Base-by-base conservation (phyloP, 1,140 invertebrate species). In the Cryptotermes secundus region DNA sequence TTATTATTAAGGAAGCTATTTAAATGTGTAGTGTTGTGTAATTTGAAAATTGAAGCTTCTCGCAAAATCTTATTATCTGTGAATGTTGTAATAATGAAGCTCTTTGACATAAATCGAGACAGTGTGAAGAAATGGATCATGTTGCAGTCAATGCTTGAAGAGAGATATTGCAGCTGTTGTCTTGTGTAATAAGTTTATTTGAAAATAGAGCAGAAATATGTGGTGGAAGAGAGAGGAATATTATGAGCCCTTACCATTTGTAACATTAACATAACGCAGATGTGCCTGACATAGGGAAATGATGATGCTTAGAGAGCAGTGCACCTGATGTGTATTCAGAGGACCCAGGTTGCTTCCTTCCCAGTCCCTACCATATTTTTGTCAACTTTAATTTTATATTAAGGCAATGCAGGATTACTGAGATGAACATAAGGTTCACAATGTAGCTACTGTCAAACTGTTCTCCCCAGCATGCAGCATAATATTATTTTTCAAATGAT, bases 261-360 rank as follows among this genome's bases (percentile, higher is more conserved):
- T 72, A 31, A 72, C 31, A 16, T 6, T 72, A 72, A 72, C n/a
- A 72, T 72, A 2, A 72, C 26, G 31, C 59, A 31, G 59, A 72
- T 72, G 59, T 72, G 59, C 59, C 59, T 72, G 59, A 72, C n/a
- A 31, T 31, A n/a, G 26, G 59, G 59, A 59, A n/a, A 59, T 12
- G 53, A 22, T 59, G 53, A 59, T 24, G 53, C 53, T 59, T 59
- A 59, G 53, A 59, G 53, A 72, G 59, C 31, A 72, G 59, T 72
- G 59, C 59, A 72, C 59, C 59, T 72, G 59, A 72, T 72, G 59
- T 72, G 59, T 72, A 72, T 72, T 72, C 59, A 72, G 59, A 72
- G 59, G 59, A 72, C 59, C 59, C 59, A 72, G 59, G 59, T 72
- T 72, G 59, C 59, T n/a, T 72, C 59, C 59, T 72, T 72, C n/a